phyloP scores from a whole-genome alignment of 2,113 vertebrate genomes.

The Struthidea cinerea region DNA sequence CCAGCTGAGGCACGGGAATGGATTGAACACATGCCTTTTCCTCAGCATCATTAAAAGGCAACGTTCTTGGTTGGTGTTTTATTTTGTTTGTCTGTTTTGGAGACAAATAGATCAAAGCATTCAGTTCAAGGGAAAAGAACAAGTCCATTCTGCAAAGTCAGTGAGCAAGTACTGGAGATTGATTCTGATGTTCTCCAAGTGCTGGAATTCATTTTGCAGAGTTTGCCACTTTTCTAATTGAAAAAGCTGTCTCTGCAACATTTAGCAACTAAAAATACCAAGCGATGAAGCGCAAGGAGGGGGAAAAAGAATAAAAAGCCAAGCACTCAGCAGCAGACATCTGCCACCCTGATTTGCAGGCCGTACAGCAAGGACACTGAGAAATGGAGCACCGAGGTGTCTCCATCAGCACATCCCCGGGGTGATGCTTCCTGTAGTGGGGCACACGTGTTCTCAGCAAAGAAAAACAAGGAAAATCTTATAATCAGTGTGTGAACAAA shows the following conservation, averaged over 20 bases:
- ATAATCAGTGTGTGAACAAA: background rate
- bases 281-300: background rate
- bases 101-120: background rate
- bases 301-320: background rate
- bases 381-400: background rate
- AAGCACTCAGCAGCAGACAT: constrained; percentile 10
- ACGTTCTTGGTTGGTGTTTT: background rate
- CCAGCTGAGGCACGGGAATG: background rate
- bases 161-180: background rate
- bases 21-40: background rate
- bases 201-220: constrained; percentile 30
- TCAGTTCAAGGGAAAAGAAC: background rate
- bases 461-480: background rate
- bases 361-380: background rate
- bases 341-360: background rate
- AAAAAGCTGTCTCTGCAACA: constrained; percentile 50
- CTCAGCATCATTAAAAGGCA: background rate
- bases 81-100: background rate
- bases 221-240: constrained; percentile 48
- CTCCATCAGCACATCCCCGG: background rate
- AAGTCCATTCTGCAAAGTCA: background rate
- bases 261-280: constrained; percentile 48
- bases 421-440: background rate
- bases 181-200: constrained; percentile 19
- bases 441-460: background rate